A percentile compares a stretch with the other conserved stretches of the same genome.
phyloP scores from a whole-genome alignment of 2,888 invertebrate genomes.

The Tridacna crocea region DNA sequence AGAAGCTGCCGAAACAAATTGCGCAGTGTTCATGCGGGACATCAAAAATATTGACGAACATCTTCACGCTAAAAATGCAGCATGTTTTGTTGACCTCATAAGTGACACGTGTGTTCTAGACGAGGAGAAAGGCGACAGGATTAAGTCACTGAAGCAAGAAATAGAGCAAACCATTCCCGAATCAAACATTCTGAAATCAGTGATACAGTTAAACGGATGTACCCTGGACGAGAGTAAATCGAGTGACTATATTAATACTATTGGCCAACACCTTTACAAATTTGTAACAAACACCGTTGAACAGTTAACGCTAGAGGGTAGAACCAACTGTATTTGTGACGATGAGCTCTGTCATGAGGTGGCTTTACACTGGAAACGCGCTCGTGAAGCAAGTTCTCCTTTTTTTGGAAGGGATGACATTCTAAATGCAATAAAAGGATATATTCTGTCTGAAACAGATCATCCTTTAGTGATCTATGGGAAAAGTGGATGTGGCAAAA shows the following conservation, averaged over 20 bases:
- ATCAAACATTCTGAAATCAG: constrained; percentile 48
- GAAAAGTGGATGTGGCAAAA: constrained; percentile 76
- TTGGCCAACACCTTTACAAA: constrained; percentile 69
- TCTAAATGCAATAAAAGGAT: constrained; percentile 67
- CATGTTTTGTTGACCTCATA: constrained; percentile 54
- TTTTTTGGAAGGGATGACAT: constrained; percentile 72
- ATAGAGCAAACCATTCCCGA: constrained; percentile 35
- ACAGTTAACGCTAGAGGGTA: constrained; percentile 48
- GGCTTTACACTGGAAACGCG: constrained; percentile 69
- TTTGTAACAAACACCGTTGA: constrained; percentile 70
- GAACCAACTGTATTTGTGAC: constrained; percentile 45
- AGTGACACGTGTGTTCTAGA: constrained; percentile 26
- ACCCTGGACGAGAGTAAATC: constrained; percentile 50
- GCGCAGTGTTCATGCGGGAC: constrained; percentile 63
- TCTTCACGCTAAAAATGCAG: constrained; percentile 54
- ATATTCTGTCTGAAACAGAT: constrained; percentile 70
- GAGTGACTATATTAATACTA: constrained; percentile 65
- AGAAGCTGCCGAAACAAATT: constrained; percentile 48
- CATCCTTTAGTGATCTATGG: constrained; percentile 76
- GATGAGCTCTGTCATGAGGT: constrained; percentile 73
- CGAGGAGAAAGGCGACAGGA: constrained; percentile 23
- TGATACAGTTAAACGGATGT: constrained; percentile 54
- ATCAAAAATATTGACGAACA: constrained; percentile 59
- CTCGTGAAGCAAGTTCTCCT: constrained; percentile 51
- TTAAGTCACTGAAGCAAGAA: constrained; percentile 24